A percentile compares a stretch with the other conserved stretches of the same genome.
Conservation (phyloP, 2,797 vertebrate genomes). For the Phoxinus dragarum region DNA sequence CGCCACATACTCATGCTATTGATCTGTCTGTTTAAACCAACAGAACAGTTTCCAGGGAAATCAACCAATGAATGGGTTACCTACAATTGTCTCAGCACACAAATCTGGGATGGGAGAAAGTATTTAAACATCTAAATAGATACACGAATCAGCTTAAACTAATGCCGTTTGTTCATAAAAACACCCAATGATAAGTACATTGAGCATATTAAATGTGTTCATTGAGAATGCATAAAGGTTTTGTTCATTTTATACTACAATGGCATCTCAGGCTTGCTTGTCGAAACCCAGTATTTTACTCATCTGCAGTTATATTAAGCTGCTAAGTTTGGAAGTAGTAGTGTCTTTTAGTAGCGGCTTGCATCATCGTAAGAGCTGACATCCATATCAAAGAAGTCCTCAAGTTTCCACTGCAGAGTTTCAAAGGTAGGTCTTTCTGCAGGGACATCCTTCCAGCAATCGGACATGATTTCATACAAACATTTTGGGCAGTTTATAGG, state of each 20-base stretch:
- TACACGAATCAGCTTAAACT: background rate
- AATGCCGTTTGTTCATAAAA: background rate
- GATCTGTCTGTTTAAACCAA: background rate
- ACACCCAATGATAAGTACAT: background rate
- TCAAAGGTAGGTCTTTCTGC: conserved; percentile 85
- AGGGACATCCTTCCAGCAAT: conserved; percentile 83
- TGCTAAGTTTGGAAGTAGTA: background rate
- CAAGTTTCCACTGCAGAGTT: conserved; percentile 83
- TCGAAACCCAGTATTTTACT: background rate
- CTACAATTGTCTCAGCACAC: background rate
- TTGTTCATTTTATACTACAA: background rate
- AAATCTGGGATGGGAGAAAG: background rate
- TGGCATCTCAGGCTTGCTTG: background rate
- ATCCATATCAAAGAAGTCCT: conserved; percentile 81
- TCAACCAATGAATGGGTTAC: background rate
- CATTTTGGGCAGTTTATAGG: conserved; percentile 78
- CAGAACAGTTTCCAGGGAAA: background rate
- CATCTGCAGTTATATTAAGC: background rate
- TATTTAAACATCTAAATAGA: background rate
- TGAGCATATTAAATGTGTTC: background rate
- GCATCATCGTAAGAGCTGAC: conserved; percentile 70
- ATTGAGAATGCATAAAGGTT: background rate
- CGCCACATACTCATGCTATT: background rate
- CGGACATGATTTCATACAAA: conserved; percentile 85
- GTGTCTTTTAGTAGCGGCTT: conserved; percentile 62